Conservation (phyloP, 1,140 invertebrate species). For the Drosophila teissieri region DNA sequence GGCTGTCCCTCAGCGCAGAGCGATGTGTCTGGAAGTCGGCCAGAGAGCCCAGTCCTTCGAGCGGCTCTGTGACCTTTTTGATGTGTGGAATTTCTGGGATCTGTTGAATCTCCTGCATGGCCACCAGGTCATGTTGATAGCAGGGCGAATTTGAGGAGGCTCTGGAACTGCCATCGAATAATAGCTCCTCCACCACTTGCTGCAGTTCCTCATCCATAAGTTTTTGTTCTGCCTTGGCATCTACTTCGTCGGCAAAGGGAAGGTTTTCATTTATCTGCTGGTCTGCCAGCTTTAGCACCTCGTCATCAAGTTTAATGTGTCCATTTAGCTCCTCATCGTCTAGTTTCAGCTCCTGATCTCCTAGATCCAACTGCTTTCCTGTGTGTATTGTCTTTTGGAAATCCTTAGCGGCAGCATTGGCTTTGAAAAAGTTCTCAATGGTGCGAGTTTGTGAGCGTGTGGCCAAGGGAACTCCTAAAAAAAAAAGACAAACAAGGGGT, state of each 20-base stretch:
- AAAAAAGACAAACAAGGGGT: neutral
- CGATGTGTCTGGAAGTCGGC: slow-evolving; percentile 71
- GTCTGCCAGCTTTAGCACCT: slow-evolving; percentile 3
- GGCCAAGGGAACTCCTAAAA: slow-evolving; percentile 73
- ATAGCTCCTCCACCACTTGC: slow-evolving; percentile 46
- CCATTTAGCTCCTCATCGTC: slow-evolving; percentile 25
- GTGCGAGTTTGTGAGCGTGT: slow-evolving; percentile 81
- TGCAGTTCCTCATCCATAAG: slow-evolving; percentile 42
- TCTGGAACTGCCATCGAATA: slow-evolving; percentile 56
- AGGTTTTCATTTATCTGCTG: slow-evolving; percentile 31
- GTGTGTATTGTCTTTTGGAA: slow-evolving; percentile 16
- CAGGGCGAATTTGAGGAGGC: slow-evolving; percentile 56
- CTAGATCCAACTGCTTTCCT: slow-evolving; percentile 15
- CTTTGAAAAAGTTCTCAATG: slow-evolving; percentile 80
- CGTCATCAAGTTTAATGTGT: neutral
- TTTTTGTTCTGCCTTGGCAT: slow-evolving; percentile 25
- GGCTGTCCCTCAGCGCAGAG: slow-evolving; percentile 63
- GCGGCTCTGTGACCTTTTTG: slow-evolving; percentile 22
- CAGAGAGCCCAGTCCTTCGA: slow-evolving; percentile 19
- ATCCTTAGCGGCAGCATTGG: slow-evolving; percentile 62
- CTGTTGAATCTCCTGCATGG: slow-evolving; percentile 40
- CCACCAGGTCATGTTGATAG: slow-evolving; percentile 49
- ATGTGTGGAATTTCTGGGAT: slow-evolving; percentile 5
- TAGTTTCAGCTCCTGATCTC: slow-evolving; percentile 11
- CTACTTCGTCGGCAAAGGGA: slow-evolving; percentile 20